Conservation (phyloP, 2,113 vertebrate species). For the Dasyurus viverrinus region DNA sequence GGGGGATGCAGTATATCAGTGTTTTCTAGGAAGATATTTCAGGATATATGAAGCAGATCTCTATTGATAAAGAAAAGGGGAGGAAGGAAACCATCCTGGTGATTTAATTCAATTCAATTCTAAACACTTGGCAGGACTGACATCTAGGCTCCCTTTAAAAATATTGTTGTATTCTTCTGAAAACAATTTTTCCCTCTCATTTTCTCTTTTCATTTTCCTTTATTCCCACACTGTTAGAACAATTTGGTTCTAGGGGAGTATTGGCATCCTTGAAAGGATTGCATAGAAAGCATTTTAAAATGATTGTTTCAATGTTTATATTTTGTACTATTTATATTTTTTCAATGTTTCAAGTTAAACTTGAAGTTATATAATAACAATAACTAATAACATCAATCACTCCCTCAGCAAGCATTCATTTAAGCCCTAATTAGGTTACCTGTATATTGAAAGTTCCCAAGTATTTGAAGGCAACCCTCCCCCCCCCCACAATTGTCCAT, state of each 20-base stretch:
- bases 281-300: background rate
- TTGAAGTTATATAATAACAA: background rate
- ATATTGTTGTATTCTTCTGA: background rate
- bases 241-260: background rate
- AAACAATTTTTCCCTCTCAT: background rate
- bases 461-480: background rate
- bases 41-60: background rate
- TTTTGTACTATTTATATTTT: background rate
- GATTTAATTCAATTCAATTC: background rate
- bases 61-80: background rate
- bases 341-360: background rate
- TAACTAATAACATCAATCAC: background rate
- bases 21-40: background rate
- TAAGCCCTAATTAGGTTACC: background rate
- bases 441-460: background rate
- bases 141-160: background rate
- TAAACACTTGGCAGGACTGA: background rate
- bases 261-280: background rate
- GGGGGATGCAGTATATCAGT: background rate
- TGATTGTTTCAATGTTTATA: background rate
- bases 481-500: background rate
- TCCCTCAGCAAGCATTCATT: background rate
- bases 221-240: background rate
- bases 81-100: background rate
- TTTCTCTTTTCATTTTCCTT: background rate